Evolutionary conservation across 2,797 vertebrate genomes (phyloP), one percentile per base, ranked within the genome.

Genomic region (Tapera naevia): DNA sequence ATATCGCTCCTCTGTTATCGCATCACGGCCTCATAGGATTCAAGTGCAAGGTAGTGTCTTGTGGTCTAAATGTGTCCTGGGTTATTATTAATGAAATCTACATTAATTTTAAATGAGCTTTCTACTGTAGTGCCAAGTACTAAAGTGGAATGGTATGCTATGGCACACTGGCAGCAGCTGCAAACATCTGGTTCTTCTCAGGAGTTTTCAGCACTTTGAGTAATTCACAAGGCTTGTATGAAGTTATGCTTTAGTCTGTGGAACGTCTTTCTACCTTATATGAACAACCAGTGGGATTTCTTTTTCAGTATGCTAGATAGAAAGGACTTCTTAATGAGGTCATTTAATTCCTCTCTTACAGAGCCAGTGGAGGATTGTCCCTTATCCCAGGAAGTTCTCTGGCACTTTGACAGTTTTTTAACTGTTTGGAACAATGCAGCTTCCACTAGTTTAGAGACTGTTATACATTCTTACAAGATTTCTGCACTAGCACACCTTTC

Each of bases 121-220:
- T 67, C 46, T 82, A 22, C 39, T 69, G 33, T 37, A 85, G 24
- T 57, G 83, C 89, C 83, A 87, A 80, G 35, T 78, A 43, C 66
- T 94, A 48, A 64, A 76, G 74, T 51, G 22, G 51, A 85, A 74
- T 83, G 70, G 58, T 81, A 70, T 93, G 93, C 65, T 76, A 3
- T 91, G 89, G 89, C 83, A 93, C 50, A 23, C 91, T 94, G 88
- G 64, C 88, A 91, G 80, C 71, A 83, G 79, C 84, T 93, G 57
- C 58, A 79, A 93, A 62, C 93, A 89, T 87, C 96, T 97, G 95
- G 28, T 93, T 96, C 82, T 95, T 95, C 93, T 96, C 95, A 94
- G 89, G 65, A 82, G 88, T 94, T 95, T 95, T 94, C 95, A 95
- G 60, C 71, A 66, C 86, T 96, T 89, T 12, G 80, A 94, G 80